Evolutionary conservation across 2,797 vertebrate genomes (phyloP).

Genomic region (Ctenochaetus hawaiiensis): DNA sequence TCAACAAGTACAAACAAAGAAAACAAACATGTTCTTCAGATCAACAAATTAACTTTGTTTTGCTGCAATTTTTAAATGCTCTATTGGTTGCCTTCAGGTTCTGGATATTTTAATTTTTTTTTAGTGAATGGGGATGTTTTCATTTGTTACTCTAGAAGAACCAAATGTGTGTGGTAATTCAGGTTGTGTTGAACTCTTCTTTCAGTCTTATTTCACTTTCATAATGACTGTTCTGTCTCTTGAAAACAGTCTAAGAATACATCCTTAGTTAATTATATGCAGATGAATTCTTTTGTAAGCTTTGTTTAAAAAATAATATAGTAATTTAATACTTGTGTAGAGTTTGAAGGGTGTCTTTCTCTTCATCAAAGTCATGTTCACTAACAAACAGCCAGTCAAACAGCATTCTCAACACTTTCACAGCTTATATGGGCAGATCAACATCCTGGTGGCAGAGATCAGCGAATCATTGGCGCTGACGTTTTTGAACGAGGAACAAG

Average conservation of each 20-base stretch:
- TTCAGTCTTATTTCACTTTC: conserved; percentile 18
- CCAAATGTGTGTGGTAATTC: not conserved
- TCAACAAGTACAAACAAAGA: not conserved
- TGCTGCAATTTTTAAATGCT: not conserved
- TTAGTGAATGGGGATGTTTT: not conserved
- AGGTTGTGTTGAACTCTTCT: not conserved
- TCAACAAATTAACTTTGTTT: not conserved
- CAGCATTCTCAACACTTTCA: not conserved
- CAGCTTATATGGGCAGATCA: not conserved
- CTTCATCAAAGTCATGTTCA: too few species aligned
- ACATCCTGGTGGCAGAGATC: not conserved
- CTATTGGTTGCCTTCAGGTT: not conserved
- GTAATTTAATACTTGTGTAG: too few species aligned
- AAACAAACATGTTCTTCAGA: not conserved
- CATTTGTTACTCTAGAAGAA: not conserved
- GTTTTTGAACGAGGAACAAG: conserved; percentile 3
- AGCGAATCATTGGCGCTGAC: not conserved
- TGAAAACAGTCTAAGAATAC: not conserved
- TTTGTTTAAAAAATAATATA: too few species aligned
- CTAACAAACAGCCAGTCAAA: too few species aligned
- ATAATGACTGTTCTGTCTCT: conserved; percentile 1
- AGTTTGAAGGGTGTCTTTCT: too few species aligned
- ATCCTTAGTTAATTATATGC: too few species aligned
- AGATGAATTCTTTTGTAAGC: too few species aligned
- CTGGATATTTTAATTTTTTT: not conserved